phyloP scores from a whole-genome alignment of 2,113 vertebrate genomes.

The Dasyornis broadbenti region DNA sequence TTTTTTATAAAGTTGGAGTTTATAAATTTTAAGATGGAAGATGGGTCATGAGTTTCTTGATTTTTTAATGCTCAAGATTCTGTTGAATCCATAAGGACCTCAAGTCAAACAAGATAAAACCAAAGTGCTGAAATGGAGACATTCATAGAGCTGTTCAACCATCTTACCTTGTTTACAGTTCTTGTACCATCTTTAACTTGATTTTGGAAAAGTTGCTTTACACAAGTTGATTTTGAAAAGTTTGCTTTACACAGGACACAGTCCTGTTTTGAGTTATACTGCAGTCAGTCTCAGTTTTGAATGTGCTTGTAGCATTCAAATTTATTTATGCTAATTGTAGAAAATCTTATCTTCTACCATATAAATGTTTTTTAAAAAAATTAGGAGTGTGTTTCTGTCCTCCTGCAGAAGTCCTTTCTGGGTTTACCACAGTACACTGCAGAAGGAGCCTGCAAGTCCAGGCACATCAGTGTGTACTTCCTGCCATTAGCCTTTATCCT shows the following conservation, averaged over 20 bases:
- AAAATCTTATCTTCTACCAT: neutral
- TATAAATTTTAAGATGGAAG: neutral
- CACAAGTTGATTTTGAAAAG: neutral
- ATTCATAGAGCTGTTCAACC: neutral
- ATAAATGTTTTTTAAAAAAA: neutral
- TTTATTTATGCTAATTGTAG: neutral
- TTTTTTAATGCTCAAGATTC: neutral
- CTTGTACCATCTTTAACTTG: neutral
- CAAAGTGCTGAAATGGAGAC: neutral
- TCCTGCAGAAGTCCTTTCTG: neutral
- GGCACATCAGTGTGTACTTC: neutral
- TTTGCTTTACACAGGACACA: neutral
- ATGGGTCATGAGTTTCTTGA: neutral
- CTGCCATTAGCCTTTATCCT: conserved; percentile 1
- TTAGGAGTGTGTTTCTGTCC: neutral
- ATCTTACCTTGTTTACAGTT: neutral
- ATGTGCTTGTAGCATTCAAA: neutral
- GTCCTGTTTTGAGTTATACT: neutral
- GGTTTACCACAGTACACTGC: neutral
- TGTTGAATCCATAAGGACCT: neutral
- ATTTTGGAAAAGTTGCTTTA: neutral
- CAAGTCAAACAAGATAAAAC: neutral
- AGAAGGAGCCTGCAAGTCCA: conserved; percentile 10
- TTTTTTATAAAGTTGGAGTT: neutral
- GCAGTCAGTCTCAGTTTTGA: neutral